Evolutionary conservation across 2,888 invertebrate species (phyloP).

Genomic region (Folsomia manolachei): DNA sequence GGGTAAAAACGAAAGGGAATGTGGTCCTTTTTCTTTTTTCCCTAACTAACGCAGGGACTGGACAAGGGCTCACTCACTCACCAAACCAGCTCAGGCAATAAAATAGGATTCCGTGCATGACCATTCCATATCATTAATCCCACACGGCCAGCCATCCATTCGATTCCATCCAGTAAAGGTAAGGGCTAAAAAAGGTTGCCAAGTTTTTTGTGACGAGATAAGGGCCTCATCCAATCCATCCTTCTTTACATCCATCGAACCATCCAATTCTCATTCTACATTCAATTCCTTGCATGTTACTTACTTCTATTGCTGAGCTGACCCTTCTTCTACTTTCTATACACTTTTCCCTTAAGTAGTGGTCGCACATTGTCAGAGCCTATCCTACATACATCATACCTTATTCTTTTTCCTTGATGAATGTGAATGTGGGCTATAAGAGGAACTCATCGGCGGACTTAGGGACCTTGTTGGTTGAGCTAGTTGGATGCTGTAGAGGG

Average conservation of each 20-base stretch:
- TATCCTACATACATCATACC: too few species aligned
- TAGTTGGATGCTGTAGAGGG: background rate
- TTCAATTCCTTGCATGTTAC: too few species aligned
- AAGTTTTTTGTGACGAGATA: slow-evolving; percentile 2
- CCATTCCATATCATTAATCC: slow-evolving; percentile 14
- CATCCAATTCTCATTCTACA: too few species aligned
- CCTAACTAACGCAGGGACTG: background rate
- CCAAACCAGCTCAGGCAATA: slow-evolving; percentile 11
- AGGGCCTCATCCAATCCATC: background rate
- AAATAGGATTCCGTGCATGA: slow-evolving; percentile 11
- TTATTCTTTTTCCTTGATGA: too few species aligned
- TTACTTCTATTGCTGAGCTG: too few species aligned
- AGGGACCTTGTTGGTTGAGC: too few species aligned
- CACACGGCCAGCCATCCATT: background rate
- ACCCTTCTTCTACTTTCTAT: too few species aligned
- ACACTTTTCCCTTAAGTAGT: too few species aligned
- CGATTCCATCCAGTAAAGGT: too few species aligned
- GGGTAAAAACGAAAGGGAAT: slow-evolving; percentile 9
- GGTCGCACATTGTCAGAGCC: too few species aligned
- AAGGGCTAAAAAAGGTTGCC: background rate
- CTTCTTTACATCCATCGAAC: background rate
- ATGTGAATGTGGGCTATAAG: too few species aligned
- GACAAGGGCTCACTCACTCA: slow-evolving; percentile 3
- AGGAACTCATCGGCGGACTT: too few species aligned
- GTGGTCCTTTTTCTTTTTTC: slow-evolving; percentile 10